phyloP scores from a whole-genome alignment of 37 sponge, comb jelly and placozoan species.

The Petrosia ficiformis region DNA sequence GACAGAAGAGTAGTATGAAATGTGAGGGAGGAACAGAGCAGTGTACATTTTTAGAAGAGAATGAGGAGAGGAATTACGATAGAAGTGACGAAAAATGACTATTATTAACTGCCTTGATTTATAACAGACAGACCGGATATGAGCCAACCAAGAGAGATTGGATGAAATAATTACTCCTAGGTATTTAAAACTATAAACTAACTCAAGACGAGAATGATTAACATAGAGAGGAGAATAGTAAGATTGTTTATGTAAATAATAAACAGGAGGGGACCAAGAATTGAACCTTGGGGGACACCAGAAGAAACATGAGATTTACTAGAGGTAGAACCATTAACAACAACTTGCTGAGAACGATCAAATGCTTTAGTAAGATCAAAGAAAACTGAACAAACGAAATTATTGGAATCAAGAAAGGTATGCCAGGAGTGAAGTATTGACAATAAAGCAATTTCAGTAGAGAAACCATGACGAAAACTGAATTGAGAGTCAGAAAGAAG shows the following conservation, averaged over 20 bases:
- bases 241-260: no score
- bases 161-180: background rate
- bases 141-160: background rate
- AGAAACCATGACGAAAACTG: background rate
- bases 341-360: background rate
- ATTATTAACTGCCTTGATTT: background rate
- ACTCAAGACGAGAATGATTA: background rate
- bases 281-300: background rate
- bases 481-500: slow-evolving; percentile 1
- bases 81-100: background rate
- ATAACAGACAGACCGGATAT: background rate
- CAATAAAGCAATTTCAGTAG: slow-evolving; percentile 1
- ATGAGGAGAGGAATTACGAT: background rate
- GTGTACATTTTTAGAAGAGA: background rate
- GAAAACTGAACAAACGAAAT: background rate
- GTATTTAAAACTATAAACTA: background rate
- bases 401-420: background rate
- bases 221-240: background rate
- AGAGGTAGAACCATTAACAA: background rate
- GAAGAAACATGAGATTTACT: background rate
- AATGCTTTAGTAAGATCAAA: slow-evolving; percentile 1
- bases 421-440: background rate
- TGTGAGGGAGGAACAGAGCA: background rate
- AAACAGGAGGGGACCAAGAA: no score
- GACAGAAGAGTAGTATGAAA: background rate